phyloP scores from a whole-genome alignment of 2,797 vertebrate species.

The Fratercula arctica region DNA sequence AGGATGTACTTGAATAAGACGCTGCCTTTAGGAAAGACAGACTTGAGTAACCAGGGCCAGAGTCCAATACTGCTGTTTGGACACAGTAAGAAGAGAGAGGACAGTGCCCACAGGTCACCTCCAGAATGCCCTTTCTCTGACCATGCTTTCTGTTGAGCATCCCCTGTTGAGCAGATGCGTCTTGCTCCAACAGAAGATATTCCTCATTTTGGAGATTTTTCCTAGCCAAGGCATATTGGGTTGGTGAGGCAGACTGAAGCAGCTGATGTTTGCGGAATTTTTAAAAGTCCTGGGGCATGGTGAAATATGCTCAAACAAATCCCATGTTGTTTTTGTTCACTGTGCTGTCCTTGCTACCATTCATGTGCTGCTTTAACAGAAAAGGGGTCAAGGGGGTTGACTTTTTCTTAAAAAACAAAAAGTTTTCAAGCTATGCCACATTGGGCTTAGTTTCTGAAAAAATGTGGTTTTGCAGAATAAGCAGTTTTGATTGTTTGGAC shows the following conservation, averaged over 20 bases:
- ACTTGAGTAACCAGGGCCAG: background rate
- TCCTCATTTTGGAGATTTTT: background rate
- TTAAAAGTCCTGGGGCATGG: background rate
- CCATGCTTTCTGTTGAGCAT: background rate
- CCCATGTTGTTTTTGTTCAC: background rate
- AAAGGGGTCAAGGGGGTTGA: background rate
- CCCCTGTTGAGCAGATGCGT: background rate
- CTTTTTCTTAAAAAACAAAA: background rate
- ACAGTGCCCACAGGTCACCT: background rate
- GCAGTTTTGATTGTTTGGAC: background rate
- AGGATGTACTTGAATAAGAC: background rate
- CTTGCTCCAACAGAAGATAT: background rate
- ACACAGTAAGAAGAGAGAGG: background rate
- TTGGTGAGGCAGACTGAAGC: background rate
- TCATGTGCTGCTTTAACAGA: background rate
- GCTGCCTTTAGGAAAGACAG: background rate
- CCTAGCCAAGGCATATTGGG: background rate
- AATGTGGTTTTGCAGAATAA: background rate
- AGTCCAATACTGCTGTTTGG: background rate
- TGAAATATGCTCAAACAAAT: background rate
- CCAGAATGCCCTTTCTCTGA: background rate
- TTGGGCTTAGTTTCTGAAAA: background rate
- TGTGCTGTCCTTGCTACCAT: background rate
- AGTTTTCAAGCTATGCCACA: background rate
- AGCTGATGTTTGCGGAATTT: background rate